These are phyloP conservation scores for Drosophila setosimentum DNA, from an alignment of 2,888 invertebrate genomes.

Conservation along the genomic window DNA sequence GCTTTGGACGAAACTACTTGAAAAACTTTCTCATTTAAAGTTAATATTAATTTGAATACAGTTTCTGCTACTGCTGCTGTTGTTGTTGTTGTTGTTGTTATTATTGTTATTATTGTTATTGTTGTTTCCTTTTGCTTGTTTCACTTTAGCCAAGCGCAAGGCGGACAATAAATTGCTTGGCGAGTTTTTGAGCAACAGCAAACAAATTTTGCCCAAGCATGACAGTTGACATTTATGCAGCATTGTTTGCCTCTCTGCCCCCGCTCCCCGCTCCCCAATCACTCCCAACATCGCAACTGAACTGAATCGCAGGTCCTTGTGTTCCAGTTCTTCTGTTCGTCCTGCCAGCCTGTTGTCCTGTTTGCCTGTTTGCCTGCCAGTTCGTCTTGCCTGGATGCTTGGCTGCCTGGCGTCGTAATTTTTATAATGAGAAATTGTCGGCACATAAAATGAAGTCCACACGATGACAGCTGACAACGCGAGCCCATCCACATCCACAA, in stretches of 20 bases:
- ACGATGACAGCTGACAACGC: constrained; percentile 70
- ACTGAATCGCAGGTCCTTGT: constrained; percentile 38
- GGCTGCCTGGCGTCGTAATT: constrained; percentile 61
- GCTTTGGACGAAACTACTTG: constrained; percentile 49
- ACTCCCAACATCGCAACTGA: constrained; percentile 4
- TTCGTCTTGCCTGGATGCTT: constrained; percentile 21
- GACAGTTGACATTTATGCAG: constrained; percentile 73
- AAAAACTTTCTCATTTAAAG: constrained; percentile 64
- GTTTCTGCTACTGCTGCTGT: neutral
- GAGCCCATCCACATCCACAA: neutral
- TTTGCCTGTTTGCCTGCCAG: constrained; percentile 2
- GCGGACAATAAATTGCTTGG: constrained; percentile 49
- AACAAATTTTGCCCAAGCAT: constrained; percentile 61
- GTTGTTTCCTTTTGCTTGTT: neutral
- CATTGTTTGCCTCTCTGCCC: constrained; percentile 56
- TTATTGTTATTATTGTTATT: neutral
- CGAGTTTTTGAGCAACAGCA: constrained; percentile 32
- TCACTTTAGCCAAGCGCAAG: constrained; percentile 10
- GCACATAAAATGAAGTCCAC: constrained; percentile 77
- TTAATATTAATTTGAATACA: constrained; percentile 52
- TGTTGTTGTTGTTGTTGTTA: neutral
- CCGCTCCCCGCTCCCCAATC: neutral
- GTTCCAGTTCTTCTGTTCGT: constrained; percentile 35
- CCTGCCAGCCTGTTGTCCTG: constrained; percentile 41
- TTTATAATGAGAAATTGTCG: constrained; percentile 81